phyloP scores from a whole-genome alignment of 2,113 vertebrate species.

The Aspidoscelis tigris region DNA sequence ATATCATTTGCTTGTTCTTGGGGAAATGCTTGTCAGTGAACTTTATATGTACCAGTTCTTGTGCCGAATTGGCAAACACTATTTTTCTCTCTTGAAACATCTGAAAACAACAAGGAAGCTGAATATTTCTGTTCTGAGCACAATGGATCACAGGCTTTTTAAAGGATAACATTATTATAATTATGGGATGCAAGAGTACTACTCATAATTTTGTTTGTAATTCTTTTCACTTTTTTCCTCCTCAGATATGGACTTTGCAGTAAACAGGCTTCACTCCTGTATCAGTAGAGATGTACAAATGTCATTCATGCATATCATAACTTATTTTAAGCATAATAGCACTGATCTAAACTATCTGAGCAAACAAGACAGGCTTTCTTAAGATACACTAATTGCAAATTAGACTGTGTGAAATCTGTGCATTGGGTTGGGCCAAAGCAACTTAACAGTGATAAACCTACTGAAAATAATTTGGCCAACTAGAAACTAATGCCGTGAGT shows the following conservation, averaged over 20 bases:
- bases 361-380: neutral
- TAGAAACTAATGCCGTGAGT: neutral
- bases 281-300: neutral
- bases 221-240: neutral
- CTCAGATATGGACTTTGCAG: neutral
- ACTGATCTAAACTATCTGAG: neutral
- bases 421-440: neutral
- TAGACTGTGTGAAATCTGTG: neutral
- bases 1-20: conserved; percentile 56
- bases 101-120: neutral
- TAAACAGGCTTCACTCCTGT: neutral
- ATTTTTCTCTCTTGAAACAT: neutral
- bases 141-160: neutral
- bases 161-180: neutral
- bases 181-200: conserved; percentile 23
- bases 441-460: neutral
- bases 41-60: conserved; percentile 1
- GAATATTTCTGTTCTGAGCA: neutral
- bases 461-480: neutral
- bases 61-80: neutral
- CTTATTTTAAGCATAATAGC: neutral
- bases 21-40: conserved; percentile 36
- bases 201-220: neutral
- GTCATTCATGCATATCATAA: neutral
- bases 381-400: neutral